phyloP scores from a whole-genome alignment of 2,113 vertebrate species.

The Acinonyx jubatus region DNA sequence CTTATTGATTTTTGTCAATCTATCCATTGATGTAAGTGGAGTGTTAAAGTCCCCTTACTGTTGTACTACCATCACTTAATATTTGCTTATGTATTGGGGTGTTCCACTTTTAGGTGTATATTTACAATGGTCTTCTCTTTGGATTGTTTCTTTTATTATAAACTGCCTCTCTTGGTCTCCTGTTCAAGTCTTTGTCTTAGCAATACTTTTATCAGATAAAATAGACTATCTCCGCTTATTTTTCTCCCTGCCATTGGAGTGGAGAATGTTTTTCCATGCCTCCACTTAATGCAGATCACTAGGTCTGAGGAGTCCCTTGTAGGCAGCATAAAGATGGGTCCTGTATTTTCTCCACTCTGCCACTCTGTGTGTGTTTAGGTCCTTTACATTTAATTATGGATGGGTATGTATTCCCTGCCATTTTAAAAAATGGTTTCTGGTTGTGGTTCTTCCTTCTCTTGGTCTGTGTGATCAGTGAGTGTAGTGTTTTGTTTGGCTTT shows the following conservation, averaged over 20 bases:
- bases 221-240: background rate
- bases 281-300: background rate
- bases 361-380: background rate
- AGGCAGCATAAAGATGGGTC: background rate
- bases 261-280: background rate
- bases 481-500: background rate
- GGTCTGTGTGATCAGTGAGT: background rate
- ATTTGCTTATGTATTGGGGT: background rate
- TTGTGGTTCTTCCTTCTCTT: background rate
- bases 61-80: too few relatives aligned
- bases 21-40: background rate
- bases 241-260: background rate
- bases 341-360: background rate
- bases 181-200: background rate
- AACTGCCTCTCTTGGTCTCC: background rate
- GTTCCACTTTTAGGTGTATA: accelerated
- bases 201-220: too few relatives aligned
- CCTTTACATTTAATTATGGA: background rate
- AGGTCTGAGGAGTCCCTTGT: background rate
- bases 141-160: background rate
- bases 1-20: background rate
- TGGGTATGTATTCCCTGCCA: too few relatives aligned
- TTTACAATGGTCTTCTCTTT: background rate
- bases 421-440: background rate
- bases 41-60: background rate